A percentile compares a stretch with the other conserved stretches of the same genome.
Evolutionary conservation across 2,888 invertebrate species (phyloP).

Genomic region (Andrena minutula): DNA sequence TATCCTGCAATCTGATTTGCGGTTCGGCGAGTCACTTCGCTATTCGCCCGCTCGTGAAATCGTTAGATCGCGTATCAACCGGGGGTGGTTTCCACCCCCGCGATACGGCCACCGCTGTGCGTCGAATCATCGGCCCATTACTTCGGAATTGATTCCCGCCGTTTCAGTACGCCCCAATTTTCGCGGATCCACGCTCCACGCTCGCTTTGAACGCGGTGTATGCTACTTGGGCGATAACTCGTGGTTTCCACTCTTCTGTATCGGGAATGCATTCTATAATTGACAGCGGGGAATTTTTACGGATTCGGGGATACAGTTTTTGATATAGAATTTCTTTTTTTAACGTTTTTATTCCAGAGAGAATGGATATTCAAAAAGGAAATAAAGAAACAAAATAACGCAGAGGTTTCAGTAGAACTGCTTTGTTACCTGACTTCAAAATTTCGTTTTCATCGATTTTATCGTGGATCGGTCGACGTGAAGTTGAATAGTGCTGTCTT

Average conservation of each 20-base stretch:
- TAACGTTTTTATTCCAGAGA: too few relatives aligned
- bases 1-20: slow-evolving; percentile 55
- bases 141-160: slow-evolving; percentile 11
- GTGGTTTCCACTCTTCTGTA: neutral
- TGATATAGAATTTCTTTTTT: too few relatives aligned
- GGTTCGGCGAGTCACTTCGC: slow-evolving; percentile 41
- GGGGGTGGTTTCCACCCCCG: neutral
- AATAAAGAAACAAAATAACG: too few relatives aligned
- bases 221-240: neutral
- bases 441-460: too few relatives aligned
- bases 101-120: neutral
- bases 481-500: too few relatives aligned
- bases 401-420: too few relatives aligned
- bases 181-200: neutral
- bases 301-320: too few relatives aligned
- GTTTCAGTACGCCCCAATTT: slow-evolving; percentile 12
- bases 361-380: too few relatives aligned
- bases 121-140: neutral
- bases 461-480: too few relatives aligned
- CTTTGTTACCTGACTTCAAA: too few relatives aligned
- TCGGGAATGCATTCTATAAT: neutral
- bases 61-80: neutral
- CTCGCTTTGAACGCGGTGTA: neutral
- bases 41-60: slow-evolving; percentile 33
- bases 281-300: neutral